These are phyloP conservation scores for Trogon melanurus DNA, from an alignment of 2,113 vertebrate species.

Conservation along the genomic window DNA sequence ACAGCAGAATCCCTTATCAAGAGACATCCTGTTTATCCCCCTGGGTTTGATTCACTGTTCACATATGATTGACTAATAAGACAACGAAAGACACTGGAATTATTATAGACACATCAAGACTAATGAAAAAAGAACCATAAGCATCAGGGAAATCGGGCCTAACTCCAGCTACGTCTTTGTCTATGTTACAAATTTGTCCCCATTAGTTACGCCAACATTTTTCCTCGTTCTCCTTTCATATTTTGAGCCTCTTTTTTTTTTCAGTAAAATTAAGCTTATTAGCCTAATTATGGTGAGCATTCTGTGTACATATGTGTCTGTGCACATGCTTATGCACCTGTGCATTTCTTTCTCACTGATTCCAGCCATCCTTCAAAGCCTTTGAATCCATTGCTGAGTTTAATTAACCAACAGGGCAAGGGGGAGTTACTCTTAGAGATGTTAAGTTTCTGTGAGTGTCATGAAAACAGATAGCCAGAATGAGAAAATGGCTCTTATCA, in stretches of 20 bases:
- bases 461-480: background rate
- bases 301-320: background rate
- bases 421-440: background rate
- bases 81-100: background rate
- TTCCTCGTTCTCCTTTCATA: background rate
- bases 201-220: background rate
- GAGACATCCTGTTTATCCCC: background rate
- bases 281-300: background rate
- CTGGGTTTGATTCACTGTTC: background rate
- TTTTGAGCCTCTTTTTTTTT: background rate
- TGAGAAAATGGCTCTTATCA: background rate
- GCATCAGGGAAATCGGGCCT: background rate
- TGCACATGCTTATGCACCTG: background rate
- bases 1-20: background rate
- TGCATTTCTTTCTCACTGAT: background rate
- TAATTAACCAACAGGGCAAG: background rate
- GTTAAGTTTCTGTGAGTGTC: background rate
- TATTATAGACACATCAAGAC: background rate
- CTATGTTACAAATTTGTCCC: background rate
- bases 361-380: background rate
- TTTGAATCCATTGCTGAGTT: background rate
- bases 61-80: background rate
- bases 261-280: background rate
- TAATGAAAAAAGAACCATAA: background rate
- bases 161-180: background rate